Evolutionary conservation across 2,888 invertebrate genomes (phyloP), one percentile per base, ranked within the genome.

Genomic region (Drosophila imparisetae): DNA sequence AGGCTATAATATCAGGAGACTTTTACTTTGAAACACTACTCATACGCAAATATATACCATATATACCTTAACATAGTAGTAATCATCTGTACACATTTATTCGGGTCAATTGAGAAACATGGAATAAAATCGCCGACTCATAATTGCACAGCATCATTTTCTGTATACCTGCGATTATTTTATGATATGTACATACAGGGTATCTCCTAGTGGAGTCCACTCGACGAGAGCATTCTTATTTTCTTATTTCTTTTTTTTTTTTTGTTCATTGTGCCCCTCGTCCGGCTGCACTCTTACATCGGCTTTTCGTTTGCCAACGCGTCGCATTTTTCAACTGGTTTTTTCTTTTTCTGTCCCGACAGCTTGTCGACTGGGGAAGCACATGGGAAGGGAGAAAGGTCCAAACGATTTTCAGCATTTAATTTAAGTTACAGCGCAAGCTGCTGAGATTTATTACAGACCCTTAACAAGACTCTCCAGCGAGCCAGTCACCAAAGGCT

Each of bases 341-440:
- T 38, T 40, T 55, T 57, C 2, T 72, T 67, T 61, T 65, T 49
- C 59, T 73, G 72, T 62, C 45, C 24, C 40, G 53, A 24, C 49
- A 40, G 59, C 50, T 58, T 60, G 75, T 54, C 50, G 50, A 64
- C 62, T 34, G 21, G 6, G 58, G 24, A 30, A 18, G 52, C 18
- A n/a, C 8, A 13, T 11, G 13, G 1, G 50, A 30, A 13, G 49
- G 49, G 49, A 29, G 52, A 50, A 34, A 49, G 73, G 58, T 58
- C 90, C 89, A 80, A 77, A 66, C 82, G 90, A 89, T 89, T 85
- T 87, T 79, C 84, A 80, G 86, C 91, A 83, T 91, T 91, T 91
- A 87, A 91, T 90, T 90, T 90, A 91, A 90, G 80, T 84, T 89
- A 83, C 81, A 86, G 81, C 78, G 66, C 81, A 82, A 80, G 84